Base-by-base conservation (phyloP, 2,113 vertebrate species). In the Lepus timidus region DNA sequence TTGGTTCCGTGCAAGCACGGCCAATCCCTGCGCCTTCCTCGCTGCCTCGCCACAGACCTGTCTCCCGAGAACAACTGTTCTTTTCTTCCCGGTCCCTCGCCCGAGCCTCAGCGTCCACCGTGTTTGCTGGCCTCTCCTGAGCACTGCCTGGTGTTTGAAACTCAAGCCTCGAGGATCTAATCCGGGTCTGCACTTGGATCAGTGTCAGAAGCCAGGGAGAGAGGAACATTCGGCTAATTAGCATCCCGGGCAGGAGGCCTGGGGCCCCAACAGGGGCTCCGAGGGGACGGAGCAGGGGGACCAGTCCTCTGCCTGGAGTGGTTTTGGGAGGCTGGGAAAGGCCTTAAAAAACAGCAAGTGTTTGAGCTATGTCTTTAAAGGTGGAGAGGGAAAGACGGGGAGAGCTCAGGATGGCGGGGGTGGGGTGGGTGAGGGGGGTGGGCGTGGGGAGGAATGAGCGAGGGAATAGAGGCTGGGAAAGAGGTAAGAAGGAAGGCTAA, bases 71-170 rank as follows among this genome's bases (percentile, higher is more conserved):
- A 96, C 97, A 96, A 92, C 39, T 4, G 25, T 61, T 25, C 93
- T 81, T 94, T 96, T 97, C 95, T 97, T 94, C 76, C 90, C 4
- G 0, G 4, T 11, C 62, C n/a, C 62, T 89, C 36, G 7, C 73
- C 39, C 17, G 14, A 1, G 17, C 71, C 90, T 96, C 88, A 0
- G 76, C 93, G 96, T 91, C 94, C 90, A 81, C 85, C 6, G 0
- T 1, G 51, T 49, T 90, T 94, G 92, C 91, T 91, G 85, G 91
- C 86, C 74, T 90, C 82, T 73, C 65, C 88, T 73, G 31, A 79
- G 88, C 82, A 84, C 2, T 0, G 33, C 52, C 64, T 94, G 85
- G 83, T 94, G 85, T 86, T 79, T 70, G 97, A 97, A 96, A 97
- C 79, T 17, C 27, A 85, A 96, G 80, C 79, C 81, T 65, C 76